These are phyloP conservation scores for Mythimna ferrago DNA, from an alignment of 2,888 invertebrate species.

Conservation along the genomic window DNA sequence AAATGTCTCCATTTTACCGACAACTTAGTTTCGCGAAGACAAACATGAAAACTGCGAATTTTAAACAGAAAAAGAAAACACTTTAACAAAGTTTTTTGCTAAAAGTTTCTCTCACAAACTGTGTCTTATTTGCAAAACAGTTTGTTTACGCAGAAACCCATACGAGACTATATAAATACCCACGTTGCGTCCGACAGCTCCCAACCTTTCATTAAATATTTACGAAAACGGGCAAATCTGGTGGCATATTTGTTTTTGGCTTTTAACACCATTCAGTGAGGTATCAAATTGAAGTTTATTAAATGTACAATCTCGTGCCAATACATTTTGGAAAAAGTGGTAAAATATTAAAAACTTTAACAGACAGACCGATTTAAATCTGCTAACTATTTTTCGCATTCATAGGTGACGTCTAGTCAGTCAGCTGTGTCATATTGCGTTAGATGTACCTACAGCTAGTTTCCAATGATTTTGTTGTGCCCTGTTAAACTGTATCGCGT, in stretches of 20 bases:
- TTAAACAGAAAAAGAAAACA: too few relatives aligned
- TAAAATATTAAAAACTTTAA: neutral
- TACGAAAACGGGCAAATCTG: constrained; percentile 33
- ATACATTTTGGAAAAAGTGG: neutral
- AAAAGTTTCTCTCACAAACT: neutral
- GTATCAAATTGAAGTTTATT: constrained; percentile 25
- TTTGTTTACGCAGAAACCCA: constrained; percentile 7
- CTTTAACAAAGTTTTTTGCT: neutral
- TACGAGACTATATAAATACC: constrained; percentile 6
- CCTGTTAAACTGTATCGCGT: too few relatives aligned
- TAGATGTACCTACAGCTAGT: too few relatives aligned
- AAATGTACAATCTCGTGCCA: constrained; percentile 4
- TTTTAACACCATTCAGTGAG: constrained; percentile 20
- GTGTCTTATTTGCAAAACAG: constrained; percentile 5
- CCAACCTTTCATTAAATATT: constrained; percentile 40
- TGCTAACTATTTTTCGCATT: too few relatives aligned
- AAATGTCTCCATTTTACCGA: too few relatives aligned
- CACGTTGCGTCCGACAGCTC: constrained; percentile 17
- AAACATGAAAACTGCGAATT: too few relatives aligned
- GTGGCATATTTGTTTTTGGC: constrained; percentile 27
- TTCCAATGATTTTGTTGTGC: too few relatives aligned
- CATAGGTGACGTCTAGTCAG: too few relatives aligned
- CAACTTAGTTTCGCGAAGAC: too few relatives aligned
- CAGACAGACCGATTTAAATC: too few relatives aligned
- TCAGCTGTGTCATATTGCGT: too few relatives aligned